Conservation (phyloP, 2,888 invertebrate species). For the Drosophila parthenogenetica region DNA sequence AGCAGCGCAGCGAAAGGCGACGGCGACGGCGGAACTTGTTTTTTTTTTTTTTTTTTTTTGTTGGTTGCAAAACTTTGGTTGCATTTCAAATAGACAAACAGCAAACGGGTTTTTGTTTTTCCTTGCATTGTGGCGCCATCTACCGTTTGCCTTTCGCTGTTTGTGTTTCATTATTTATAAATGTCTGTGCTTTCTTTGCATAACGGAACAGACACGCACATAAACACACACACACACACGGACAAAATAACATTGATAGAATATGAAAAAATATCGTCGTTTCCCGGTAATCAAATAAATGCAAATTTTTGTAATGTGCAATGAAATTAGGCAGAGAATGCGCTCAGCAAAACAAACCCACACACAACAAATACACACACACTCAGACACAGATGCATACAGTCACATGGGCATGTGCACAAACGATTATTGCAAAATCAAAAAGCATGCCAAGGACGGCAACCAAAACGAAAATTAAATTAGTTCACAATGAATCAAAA, state of each 20-base stretch:
- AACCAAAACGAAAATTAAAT: conserved; percentile 66
- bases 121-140: conserved; percentile 51
- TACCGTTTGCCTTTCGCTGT: conserved; percentile 52
- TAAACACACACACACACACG: conserved; percentile 16
- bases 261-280: conserved; percentile 20
- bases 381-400: neutral
- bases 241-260: conserved; percentile 10
- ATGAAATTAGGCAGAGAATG: conserved; percentile 43
- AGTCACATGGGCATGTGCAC: neutral
- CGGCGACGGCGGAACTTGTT: conserved; percentile 64
- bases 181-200: conserved; percentile 40
- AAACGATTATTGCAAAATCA: conserved; percentile 64
- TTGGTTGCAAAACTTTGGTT: conserved; percentile 55
- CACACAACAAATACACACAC: conserved; percentile 13
- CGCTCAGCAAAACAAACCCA: conserved; percentile 34
- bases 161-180: conserved; percentile 12
- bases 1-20: conserved; percentile 24
- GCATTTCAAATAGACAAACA: conserved; percentile 33
- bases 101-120: conserved; percentile 59
- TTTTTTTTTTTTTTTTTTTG: conserved; percentile 67
- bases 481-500: conserved; percentile 60
- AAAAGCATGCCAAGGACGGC: conserved; percentile 76
- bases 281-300: conserved; percentile 35
- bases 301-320: conserved; percentile 38
- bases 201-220: conserved; percentile 33